Conservation (phyloP, 2,888 invertebrate genomes). For the Euplagia quadripunctaria region DNA sequence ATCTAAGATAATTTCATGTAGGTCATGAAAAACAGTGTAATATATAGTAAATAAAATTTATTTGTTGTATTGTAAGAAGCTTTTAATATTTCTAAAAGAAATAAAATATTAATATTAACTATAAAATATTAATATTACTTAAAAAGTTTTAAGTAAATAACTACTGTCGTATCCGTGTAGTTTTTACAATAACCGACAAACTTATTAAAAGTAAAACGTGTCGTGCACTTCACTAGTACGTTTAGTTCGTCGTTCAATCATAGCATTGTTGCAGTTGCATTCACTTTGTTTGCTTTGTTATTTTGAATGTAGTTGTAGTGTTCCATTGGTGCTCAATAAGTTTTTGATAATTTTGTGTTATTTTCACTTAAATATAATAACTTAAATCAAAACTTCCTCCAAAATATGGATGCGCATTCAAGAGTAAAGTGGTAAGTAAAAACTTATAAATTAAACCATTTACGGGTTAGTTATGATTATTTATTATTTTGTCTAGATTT, state of each 20-base stretch:
- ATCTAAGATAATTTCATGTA: too few species aligned
- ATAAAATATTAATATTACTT: too few species aligned
- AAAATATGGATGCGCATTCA: constrained; percentile 32
- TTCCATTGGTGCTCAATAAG: constrained; percentile 39
- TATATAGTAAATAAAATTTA: too few species aligned
- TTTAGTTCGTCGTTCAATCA: constrained; percentile 3
- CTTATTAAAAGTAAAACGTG: neutral
- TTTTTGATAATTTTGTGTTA: constrained; percentile 35
- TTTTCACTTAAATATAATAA: constrained; percentile 20
- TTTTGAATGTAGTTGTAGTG: constrained; percentile 43
- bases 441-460: constrained; percentile 32
- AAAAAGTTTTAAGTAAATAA: neutral
- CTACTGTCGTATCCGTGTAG: neutral
- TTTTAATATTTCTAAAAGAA: too few species aligned
- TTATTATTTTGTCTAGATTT: neutral
- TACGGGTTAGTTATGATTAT: constrained; percentile 18
- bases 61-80: too few species aligned
- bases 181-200: neutral
- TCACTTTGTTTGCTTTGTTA: constrained; percentile 57
- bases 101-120: too few species aligned
- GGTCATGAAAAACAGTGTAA: too few species aligned
- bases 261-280: constrained; percentile 45
- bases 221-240: neutral
- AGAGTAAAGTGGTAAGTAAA: constrained; percentile 41
- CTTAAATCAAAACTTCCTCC: constrained; percentile 26